Conservation (phyloP, 2,888 invertebrate species). For the Frankliniella intonsa region DNA sequence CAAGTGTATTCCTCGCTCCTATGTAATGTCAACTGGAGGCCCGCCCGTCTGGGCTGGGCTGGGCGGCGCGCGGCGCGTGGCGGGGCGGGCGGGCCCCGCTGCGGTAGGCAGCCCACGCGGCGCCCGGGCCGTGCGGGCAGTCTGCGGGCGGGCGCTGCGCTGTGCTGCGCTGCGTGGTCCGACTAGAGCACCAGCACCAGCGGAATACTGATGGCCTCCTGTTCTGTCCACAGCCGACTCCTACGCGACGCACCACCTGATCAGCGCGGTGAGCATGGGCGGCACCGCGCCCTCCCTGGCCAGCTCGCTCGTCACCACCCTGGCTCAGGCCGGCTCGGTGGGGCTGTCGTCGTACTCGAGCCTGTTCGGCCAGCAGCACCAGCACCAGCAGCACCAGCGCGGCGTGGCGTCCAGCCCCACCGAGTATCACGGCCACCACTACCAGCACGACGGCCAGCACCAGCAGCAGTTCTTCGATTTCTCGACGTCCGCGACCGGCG, state of each 20-base stretch:
- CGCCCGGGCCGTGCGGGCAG: background rate
- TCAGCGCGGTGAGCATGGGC: background rate
- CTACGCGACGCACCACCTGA: background rate
- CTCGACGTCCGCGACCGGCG: background rate
- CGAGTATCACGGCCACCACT: background rate
- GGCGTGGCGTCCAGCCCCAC: slow-evolving; percentile 1
- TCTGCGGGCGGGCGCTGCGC: background rate
- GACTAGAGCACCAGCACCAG: background rate
- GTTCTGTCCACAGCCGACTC: background rate
- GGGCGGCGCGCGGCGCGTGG: no score
- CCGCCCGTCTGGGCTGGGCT: no score
- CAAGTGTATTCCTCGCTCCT: no score
- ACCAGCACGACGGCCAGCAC: background rate
- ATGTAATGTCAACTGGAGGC: no score
- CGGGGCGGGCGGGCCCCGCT: background rate
- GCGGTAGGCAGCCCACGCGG: background rate
- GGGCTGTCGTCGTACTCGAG: background rate
- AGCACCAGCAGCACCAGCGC: background rate
- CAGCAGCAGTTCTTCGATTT: background rate
- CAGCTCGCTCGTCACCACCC: background rate
- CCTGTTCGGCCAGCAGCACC: slow-evolving; percentile 9
- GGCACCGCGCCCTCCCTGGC: background rate
- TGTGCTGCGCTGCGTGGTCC: background rate
- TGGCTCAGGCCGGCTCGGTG: background rate
- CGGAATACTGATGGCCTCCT: background rate